phyloP scores from a whole-genome alignment of 2,888 invertebrate genomes.

The Pomacea canaliculata region DNA sequence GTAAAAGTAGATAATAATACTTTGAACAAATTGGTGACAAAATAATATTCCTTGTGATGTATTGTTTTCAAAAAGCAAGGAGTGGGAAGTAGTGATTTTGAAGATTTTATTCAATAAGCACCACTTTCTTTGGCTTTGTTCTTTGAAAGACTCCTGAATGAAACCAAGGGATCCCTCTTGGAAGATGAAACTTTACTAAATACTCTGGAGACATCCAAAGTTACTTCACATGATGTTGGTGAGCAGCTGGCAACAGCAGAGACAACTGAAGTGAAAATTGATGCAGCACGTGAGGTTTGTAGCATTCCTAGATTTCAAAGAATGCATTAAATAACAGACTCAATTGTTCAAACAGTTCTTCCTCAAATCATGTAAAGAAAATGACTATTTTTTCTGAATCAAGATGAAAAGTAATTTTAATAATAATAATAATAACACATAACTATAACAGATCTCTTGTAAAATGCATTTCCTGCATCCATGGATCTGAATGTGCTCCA shows the following conservation, averaged over 20 bases:
- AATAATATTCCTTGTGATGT: no score
- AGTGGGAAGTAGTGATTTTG: no score
- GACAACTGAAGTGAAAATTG: slow-evolving; percentile 89
- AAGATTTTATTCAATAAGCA: not conserved
- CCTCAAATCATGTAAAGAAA: not conserved
- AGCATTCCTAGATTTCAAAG: not conserved
- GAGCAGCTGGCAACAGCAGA: slow-evolving; percentile 82
- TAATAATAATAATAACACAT: no score
- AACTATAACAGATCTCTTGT: no score
- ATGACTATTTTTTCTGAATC: no score
- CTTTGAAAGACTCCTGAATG: slow-evolving; percentile 69
- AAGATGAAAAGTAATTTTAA: no score
- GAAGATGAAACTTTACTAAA: slow-evolving; percentile 88
- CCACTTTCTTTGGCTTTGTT: not conserved
- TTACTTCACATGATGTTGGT: slow-evolving; percentile 83
- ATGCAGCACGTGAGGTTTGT: slow-evolving; percentile 80
- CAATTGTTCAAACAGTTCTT: not conserved
- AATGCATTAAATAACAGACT: no score
- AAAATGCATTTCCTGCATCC: no score
- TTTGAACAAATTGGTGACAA: no score
- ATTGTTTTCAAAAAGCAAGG: no score
- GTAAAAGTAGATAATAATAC: no score
- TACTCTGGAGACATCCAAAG: slow-evolving; percentile 86
- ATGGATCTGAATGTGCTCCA: no score
- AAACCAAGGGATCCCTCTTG: slow-evolving; percentile 83